phyloP scores from a whole-genome alignment of 2,113 vertebrate species.

The Elaphurus davidianus region DNA sequence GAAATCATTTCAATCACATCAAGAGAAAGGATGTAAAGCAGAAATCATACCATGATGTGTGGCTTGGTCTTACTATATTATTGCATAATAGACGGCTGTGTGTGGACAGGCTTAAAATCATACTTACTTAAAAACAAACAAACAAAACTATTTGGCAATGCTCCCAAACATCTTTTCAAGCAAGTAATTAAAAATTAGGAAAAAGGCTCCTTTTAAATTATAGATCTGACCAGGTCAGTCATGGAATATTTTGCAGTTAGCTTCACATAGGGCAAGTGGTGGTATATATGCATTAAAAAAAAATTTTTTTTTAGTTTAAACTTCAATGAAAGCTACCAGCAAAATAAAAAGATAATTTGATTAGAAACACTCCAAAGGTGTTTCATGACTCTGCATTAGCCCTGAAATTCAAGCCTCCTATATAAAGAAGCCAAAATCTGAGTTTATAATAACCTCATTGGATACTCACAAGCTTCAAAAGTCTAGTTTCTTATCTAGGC shows the following conservation, averaged over 20 bases:
- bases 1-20: conserved; percentile 38
- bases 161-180: conserved; percentile 31
- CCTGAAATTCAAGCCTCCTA: conserved; percentile 13
- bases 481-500: not conserved
- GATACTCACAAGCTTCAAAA: not conserved
- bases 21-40: conserved; percentile 17
- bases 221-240: not conserved
- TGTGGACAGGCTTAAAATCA: conserved; percentile 32
- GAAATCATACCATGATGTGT: not conserved
- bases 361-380: conserved; percentile 10
- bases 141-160: not conserved
- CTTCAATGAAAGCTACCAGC: not conserved
- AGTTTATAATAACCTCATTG: not conserved
- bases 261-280: not conserved
- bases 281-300: not conserved
- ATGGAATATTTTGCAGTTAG: conserved; percentile 23
- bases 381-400: not conserved
- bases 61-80: not conserved
- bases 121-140: not conserved
- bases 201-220: not conserved
- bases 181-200: conserved; percentile 5
- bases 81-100: not conserved
- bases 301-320: not conserved
- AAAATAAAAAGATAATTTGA: conserved; percentile 27
- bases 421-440: not conserved